phyloP scores from a whole-genome alignment of 92 coral and sea anemone species.

The Bergia puertoricense region DNA sequence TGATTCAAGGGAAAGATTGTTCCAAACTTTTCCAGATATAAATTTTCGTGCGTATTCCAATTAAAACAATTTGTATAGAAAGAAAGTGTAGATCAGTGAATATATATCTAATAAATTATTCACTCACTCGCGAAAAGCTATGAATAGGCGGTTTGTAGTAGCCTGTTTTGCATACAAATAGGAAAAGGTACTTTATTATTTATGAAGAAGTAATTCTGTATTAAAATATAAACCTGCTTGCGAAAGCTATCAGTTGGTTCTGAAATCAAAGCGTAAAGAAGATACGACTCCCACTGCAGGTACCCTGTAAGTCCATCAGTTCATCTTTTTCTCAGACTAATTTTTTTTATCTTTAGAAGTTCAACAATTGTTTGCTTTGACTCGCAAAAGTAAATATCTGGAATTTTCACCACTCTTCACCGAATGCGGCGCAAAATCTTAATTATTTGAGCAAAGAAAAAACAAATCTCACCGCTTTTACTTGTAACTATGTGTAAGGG shows the following conservation, averaged over 20 bases:
- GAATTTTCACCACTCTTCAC: neutral
- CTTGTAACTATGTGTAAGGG: neutral
- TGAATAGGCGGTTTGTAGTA: neutral
- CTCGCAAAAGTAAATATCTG: neutral
- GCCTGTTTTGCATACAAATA: neutral
- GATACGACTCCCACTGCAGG: neutral
- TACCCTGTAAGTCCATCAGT: too few species aligned
- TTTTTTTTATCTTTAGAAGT: neutral
- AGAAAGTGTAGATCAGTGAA: neutral
- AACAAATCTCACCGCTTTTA: neutral
- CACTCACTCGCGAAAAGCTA: neutral
- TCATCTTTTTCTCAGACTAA: neutral
- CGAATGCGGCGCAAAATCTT: neutral
- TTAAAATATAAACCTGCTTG: neutral
- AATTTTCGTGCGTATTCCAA: neutral
- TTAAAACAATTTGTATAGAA: neutral
- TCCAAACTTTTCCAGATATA: too few species aligned
- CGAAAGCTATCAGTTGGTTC: neutral
- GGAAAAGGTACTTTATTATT: neutral
- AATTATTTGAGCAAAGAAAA: neutral
- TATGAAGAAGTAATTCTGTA: neutral
- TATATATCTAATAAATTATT: neutral
- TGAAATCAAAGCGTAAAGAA: conserved; percentile 8
- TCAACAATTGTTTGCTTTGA: neutral
- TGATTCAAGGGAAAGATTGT: too few species aligned